phyloP scores from a whole-genome alignment of 2,888 invertebrate species.

The Neuroscelio doddi region DNA sequence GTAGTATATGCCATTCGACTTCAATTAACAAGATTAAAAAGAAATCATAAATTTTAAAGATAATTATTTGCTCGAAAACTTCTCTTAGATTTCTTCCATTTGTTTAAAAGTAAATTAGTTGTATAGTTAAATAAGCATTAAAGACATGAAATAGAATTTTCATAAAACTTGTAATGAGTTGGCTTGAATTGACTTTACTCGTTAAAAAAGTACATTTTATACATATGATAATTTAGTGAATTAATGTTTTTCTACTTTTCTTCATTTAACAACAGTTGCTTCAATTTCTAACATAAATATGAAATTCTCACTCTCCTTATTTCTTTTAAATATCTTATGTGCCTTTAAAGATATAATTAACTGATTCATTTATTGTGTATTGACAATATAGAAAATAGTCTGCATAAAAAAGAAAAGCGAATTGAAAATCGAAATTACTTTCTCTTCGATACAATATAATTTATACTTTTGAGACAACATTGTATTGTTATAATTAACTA shows the following conservation, averaged over 20 bases:
- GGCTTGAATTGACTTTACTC: too few species aligned
- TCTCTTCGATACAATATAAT: constrained; percentile 7
- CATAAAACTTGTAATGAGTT: too few species aligned
- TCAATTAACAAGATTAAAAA: not conserved
- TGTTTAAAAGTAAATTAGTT: too few species aligned
- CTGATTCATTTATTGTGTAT: not conserved
- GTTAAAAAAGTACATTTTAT: too few species aligned
- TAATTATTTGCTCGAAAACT: too few species aligned
- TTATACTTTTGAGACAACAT: constrained; percentile 1
- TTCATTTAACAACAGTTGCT: not conserved
- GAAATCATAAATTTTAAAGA: too few species aligned
- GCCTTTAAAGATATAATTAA: not conserved
- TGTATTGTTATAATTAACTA: constrained; percentile 1
- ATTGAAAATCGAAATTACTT: constrained; percentile 16
- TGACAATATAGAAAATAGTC: not conserved
- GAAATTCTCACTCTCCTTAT: not conserved
- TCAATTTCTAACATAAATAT: not conserved
- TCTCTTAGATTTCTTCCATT: too few species aligned
- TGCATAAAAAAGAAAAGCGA: constrained; percentile 11
- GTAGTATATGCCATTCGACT: not conserved
- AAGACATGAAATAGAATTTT: too few species aligned
- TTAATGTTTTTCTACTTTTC: not conserved
- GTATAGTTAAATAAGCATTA: too few species aligned
- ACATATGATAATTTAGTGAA: not conserved
- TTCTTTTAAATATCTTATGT: not conserved